Conservation (phyloP, 2,888 invertebrate genomes). For the Microchrysa polita region DNA sequence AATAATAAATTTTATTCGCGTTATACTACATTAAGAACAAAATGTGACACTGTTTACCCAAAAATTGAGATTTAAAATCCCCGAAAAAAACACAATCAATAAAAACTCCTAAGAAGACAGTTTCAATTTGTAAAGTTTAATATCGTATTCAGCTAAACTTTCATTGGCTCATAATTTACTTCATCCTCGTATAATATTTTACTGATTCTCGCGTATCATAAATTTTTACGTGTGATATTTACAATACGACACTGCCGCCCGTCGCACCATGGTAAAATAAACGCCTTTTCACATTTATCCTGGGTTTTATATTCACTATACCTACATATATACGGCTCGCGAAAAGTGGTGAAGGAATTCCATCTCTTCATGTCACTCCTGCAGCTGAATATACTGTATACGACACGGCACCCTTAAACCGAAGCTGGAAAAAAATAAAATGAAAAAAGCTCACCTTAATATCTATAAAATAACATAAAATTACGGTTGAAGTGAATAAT, state of each 20-base stretch:
- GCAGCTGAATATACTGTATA: too few species aligned
- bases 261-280: conserved; percentile 38
- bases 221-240: conserved; percentile 33
- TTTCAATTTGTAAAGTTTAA: neutral
- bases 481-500: conserved; percentile 42
- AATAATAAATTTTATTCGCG: too few species aligned
- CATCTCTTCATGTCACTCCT: too few species aligned
- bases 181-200: conserved; percentile 21
- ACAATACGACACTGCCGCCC: conserved; percentile 13
- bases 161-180: conserved; percentile 33
- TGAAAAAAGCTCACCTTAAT: neutral
- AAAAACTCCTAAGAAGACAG: too few species aligned
- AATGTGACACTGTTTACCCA: too few species aligned
- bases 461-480: conserved; percentile 34
- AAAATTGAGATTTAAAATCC: too few species aligned
- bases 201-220: conserved; percentile 6
- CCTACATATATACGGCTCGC: neutral
- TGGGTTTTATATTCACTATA: too few species aligned
- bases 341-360: too few species aligned
- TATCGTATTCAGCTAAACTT: neutral
- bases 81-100: too few species aligned
- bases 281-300: conserved; percentile 8
- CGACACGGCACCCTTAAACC: too few species aligned
- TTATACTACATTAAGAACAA: too few species aligned
- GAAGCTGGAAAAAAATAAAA: too few species aligned